Conservation (phyloP, 37 sponge, comb jelly and placozoan species). For the Hexactinellida sp. region DNA sequence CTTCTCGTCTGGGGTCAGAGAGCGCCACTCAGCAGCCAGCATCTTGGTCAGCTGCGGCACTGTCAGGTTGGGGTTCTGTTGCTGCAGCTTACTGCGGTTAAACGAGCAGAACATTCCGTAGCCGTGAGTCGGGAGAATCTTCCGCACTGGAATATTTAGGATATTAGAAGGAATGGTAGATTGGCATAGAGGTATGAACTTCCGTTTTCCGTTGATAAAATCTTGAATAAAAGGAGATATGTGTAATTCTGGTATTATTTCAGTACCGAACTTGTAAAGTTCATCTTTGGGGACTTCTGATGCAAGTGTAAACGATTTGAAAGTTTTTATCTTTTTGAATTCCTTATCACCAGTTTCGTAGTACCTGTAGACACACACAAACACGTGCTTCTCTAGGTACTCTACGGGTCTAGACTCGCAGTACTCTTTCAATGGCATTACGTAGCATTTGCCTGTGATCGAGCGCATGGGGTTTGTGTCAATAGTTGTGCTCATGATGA, state of each 20-base stretch:
- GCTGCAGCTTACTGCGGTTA: neutral
- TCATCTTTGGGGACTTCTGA: neutral
- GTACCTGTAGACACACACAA: slow-evolving; percentile 56
- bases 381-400: slow-evolving; percentile 61
- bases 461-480: slow-evolving; percentile 87
- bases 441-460: slow-evolving; percentile 58
- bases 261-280: neutral
- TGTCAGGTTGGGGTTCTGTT: neutral
- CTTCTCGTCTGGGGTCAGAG: neutral
- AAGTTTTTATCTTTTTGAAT: slow-evolving; percentile 40
- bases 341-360: slow-evolving; percentile 60
- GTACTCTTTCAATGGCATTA: slow-evolving; percentile 50
- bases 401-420: slow-evolving; percentile 55
- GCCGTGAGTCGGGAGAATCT: slow-evolving; percentile 1
- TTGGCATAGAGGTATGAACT: neutral
- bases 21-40: slow-evolving; percentile 4
- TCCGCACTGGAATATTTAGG: neutral
- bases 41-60: slow-evolving; percentile 1
- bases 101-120: slow-evolving; percentile 15
- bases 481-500: slow-evolving; percentile 72
- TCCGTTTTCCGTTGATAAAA: neutral
- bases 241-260: neutral
- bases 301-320: neutral
- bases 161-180: neutral
- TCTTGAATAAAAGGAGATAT: neutral